Evolutionary conservation across 2,113 vertebrate species (phyloP), one percentile per base, ranked within the genome.

Genomic region (Gambusia affinis): DNA sequence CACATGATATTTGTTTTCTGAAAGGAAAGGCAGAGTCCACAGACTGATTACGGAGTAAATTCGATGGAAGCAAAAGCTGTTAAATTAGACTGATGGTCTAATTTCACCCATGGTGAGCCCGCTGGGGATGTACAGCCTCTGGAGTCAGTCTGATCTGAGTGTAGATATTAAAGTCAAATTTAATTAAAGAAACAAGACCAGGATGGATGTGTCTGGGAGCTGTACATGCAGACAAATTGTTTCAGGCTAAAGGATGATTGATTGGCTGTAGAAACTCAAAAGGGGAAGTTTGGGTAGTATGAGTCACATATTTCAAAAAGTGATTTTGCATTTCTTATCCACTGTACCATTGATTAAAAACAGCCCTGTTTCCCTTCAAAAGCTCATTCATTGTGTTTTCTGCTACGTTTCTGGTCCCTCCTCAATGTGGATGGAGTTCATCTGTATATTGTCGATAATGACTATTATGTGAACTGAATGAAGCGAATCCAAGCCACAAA

Each of bases 121-220:
- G 14, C 8, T 0, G 29, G 67, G 35, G 27, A 66, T 27, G 30
- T 2, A 28, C 44, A 44, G 78, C 60, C 78, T 74, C 24, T 3
- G 67, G 51, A 57, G 51, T 57, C 22, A 33, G 61, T 69, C 60
- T 28, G 73, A 79, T 63, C 42, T 15, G 29, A 28, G 29, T 30
- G 31, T 37, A 65, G 60, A 75, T 75, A 76, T 75, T 67, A 57
- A 70, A 79, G 68, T 71, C 68, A 27, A 28, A 73, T 84, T 80
- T 66, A 75, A 85, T 85, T 70, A 66, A 87, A 75, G 31, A 72
- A 75, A 74, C n/a, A 28, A 37, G 51, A 35, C 44, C 68, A 35
- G 35, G 62, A 78, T 60, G 60, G 64, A 75, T 73, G 31, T 51
- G 62, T 69, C 44, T 54, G 33, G 68, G 64, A 60, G 61, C 47